Percentiles rank a stretch among this genome's conserved stretches.
Conservation (phyloP, 2,797 vertebrate genomes). For the Melanotaenia nigrans region DNA sequence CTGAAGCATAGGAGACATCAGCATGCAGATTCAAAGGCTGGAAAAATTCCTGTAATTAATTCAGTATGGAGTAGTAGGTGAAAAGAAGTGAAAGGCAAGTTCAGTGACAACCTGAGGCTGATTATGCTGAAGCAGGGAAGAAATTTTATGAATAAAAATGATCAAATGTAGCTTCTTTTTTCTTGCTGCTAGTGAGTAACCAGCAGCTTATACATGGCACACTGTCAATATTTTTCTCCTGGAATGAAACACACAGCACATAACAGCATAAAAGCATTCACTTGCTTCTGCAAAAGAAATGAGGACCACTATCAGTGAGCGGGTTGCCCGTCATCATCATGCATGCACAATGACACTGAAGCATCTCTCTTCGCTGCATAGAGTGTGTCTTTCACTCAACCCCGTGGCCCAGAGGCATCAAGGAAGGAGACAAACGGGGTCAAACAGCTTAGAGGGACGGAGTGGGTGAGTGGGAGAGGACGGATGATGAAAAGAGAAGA, state of each 20-base stretch:
- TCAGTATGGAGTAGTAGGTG: background rate
- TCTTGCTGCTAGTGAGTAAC: background rate
- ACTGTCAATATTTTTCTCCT: background rate
- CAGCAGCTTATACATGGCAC: background rate
- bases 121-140: background rate
- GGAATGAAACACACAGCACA: background rate
- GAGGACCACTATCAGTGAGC: constrained; percentile 1
- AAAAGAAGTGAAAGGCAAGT: background rate
- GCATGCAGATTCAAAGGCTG: background rate
- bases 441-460: constrained; percentile 53
- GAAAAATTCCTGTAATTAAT: background rate
- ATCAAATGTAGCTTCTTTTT: background rate
- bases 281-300: background rate
- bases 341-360: constrained; percentile 16
- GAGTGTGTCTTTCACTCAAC: constrained; percentile 36
- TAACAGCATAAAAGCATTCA: background rate
- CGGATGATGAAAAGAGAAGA: background rate
- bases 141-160: constrained; percentile 5
- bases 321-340: background rate
- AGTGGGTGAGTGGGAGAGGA: constrained; percentile 16
- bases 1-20: background rate
- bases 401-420: constrained; percentile 43
- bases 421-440: constrained; percentile 53
- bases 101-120: background rate
- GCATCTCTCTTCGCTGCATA: constrained; percentile 3